These are phyloP conservation scores for Polypedilum vanderplanki DNA, from an alignment of 1,140 invertebrate species.

Conservation along the genomic window DNA sequence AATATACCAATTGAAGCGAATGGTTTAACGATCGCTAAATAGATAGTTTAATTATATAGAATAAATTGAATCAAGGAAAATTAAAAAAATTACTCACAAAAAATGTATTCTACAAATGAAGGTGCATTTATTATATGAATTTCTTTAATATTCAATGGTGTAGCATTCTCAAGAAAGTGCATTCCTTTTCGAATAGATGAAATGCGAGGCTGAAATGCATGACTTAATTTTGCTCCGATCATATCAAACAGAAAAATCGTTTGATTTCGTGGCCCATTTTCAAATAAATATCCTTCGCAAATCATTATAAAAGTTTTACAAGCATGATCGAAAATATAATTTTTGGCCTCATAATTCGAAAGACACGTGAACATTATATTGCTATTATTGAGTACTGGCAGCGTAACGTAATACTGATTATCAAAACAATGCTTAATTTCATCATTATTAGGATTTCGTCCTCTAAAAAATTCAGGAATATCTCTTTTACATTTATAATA, in stretches of 20 bases:
- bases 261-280: conserved; percentile 48
- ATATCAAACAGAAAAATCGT: conserved; percentile 59
- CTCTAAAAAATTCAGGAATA: conserved; percentile 53
- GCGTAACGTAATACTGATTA: conserved; percentile 29
- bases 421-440: conserved; percentile 36
- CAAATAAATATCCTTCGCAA: conserved; percentile 46
- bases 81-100: conserved; percentile 35
- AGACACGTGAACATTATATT: not conserved
- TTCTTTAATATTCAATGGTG: not conserved
- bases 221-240: conserved; percentile 50
- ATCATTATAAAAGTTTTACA: conserved; percentile 32
- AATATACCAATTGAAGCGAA: not conserved
- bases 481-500: conserved; percentile 51
- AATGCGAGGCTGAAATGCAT: conserved; percentile 50
- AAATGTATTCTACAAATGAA: conserved; percentile 55
- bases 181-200: conserved; percentile 43
- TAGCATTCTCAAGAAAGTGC: conserved; percentile 49
- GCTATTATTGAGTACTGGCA: conserved; percentile 22
- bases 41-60: not conserved
- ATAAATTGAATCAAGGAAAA: not conserved
- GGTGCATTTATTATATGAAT: conserved; percentile 59
- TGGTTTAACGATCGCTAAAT: not conserved
- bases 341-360: not conserved
- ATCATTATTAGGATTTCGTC: conserved; percentile 42
- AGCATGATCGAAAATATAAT: conserved; percentile 29